Evolutionary conservation across 1,140 invertebrate genomes (phyloP).

Genomic region (Eciton burchellii): DNA sequence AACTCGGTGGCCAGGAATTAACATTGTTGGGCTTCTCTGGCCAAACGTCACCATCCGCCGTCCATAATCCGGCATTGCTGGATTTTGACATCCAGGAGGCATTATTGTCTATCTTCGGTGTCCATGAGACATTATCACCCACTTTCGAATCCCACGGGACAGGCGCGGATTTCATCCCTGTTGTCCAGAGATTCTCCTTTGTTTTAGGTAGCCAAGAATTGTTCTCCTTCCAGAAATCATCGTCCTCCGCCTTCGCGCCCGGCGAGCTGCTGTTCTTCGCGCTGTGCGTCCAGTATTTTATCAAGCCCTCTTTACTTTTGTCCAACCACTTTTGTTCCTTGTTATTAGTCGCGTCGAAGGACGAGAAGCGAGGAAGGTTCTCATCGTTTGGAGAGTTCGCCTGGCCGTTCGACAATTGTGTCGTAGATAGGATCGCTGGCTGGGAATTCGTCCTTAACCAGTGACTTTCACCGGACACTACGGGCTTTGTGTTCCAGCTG

Average conservation of each 20-base stretch:
- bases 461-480: neutral
- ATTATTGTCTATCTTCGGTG: constrained; percentile 4
- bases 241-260: neutral
- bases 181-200: constrained; percentile 26
- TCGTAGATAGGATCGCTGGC: too few relatives aligned
- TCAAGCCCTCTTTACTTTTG: constrained; percentile 56
- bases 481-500: neutral
- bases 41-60: neutral
- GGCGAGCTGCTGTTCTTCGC: constrained; percentile 15
- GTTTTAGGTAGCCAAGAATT: constrained; percentile 23
- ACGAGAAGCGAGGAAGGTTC: neutral
- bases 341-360: constrained; percentile 26
- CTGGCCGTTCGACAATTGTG: too few relatives aligned
- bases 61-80: neutral
- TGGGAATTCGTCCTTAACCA: too few relatives aligned
- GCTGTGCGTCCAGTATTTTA: constrained; percentile 25
- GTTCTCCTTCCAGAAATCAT: neutral
- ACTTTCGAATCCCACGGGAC: neutral
- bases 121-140: constrained; percentile 29
- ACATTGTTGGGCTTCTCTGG: neutral
- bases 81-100: neutral
- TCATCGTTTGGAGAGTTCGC: neutral
- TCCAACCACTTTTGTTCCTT: constrained; percentile 66
- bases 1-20: neutral
- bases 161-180: constrained; percentile 5